These are phyloP conservation scores for Apamea sordens DNA, from an alignment of 2,888 invertebrate genomes.

Conservation along the genomic window DNA sequence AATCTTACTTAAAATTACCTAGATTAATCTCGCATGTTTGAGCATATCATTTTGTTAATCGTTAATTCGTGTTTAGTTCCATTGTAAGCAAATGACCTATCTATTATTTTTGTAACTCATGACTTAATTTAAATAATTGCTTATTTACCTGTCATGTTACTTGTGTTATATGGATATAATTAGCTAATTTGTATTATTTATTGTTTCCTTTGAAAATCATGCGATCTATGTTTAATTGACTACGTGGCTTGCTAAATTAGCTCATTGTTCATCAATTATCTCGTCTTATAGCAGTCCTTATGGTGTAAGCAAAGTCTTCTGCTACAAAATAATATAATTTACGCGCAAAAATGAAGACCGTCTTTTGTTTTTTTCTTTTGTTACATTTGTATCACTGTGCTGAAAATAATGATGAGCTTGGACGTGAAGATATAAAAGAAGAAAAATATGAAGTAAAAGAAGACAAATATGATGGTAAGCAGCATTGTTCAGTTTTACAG, in stretches of 20 bases:
- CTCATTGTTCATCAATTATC: conserved; percentile 23
- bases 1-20: background rate
- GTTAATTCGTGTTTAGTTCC: background rate
- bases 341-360: conserved; percentile 6
- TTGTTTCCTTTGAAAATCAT: conserved; percentile 31
- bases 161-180: background rate
- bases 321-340: background rate
- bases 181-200: background rate
- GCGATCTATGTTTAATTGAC: conserved; percentile 14
- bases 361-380: conserved; percentile 17
- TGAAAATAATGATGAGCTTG: background rate
- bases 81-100: conserved; percentile 11
- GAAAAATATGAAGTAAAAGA: too few relatives aligned
- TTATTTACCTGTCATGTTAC: background rate
- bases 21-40: background rate
- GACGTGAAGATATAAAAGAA: background rate
- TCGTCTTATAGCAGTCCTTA: background rate
- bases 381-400: background rate
- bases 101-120: background rate
- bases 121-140: conserved; percentile 8
- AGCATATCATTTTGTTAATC: background rate
- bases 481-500: background rate
- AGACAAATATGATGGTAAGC: conserved; percentile 18
- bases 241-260: background rate
- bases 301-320: background rate